Percentiles rank a stretch among this genome's conserved stretches.
Evolutionary conservation across 2,888 invertebrate species (phyloP).

Genomic region (Macrophya annulata): DNA sequence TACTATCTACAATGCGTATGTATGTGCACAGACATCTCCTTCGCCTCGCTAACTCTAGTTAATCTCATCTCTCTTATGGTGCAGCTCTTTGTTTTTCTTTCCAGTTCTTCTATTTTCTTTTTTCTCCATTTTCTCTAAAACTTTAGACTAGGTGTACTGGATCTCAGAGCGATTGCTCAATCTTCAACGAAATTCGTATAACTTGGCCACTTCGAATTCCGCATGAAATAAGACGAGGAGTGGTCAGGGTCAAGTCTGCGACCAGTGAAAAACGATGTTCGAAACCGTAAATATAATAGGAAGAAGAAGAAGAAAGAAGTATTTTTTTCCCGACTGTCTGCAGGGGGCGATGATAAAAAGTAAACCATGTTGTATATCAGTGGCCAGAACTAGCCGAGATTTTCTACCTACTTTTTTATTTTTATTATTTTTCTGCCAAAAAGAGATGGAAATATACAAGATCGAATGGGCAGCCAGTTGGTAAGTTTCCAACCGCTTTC

Average conservation of each 20-base stretch:
- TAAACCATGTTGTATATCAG: slow-evolving; percentile 11
- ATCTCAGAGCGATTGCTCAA: background rate
- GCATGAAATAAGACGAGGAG: background rate
- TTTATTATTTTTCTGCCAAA: background rate
- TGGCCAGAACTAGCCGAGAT: slow-evolving; percentile 23
- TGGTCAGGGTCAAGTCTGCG: background rate
- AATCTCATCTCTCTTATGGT: slow-evolving; percentile 5
- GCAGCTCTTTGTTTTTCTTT: background rate
- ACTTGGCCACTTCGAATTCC: background rate
- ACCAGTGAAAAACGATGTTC: background rate
- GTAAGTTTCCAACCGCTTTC: slow-evolving; percentile 51
- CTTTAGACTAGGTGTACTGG: background rate
- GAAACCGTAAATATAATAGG: background rate
- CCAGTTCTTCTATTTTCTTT: background rate
- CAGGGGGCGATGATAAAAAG: background rate
- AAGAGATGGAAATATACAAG: background rate
- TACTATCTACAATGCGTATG: background rate
- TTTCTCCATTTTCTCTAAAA: background rate
- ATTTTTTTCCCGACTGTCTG: background rate
- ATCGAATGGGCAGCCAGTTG: slow-evolving; percentile 28
- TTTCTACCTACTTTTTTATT: background rate
- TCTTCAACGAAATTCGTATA: background rate
- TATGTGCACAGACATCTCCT: background rate
- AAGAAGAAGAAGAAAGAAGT: background rate
- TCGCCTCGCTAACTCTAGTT: slow-evolving; percentile 36